Evolutionary conservation across 1,140 invertebrate genomes (phyloP), one percentile per base, ranked within the genome.

Genomic region (Bombus waltoni): DNA sequence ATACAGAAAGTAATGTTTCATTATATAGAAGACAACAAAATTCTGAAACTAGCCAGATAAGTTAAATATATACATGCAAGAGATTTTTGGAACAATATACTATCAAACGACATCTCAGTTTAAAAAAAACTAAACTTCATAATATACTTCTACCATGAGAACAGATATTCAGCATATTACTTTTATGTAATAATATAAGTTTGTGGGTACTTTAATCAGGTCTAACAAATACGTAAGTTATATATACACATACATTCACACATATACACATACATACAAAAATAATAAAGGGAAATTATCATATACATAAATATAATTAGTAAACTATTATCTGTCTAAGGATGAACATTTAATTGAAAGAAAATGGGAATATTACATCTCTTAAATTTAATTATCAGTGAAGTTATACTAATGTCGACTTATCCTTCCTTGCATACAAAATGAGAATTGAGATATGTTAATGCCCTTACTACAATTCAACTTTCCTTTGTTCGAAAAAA

Each of bases 1-100:
- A 98, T 92, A 97, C 97, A 0, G 97, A 98, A 89, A 96, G 91
- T 57, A 96, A 96, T 86, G 91, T 95, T 42, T 93, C 94, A 35
- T 85, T 93, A 77, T 95, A 95, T 81, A 93, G 91, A 90, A 92
- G 93, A 83, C 93, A 94, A 88, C 92, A 94, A 80, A 94, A 92
- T 73, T 89, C 92, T 1, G 94, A 95, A 68, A 93, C 91, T 83
- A 94, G 92, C 81, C 94, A 93, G 78, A 91, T 93, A 81, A 94
- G 92, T 86, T 94, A 94, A 94, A 92, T 85, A 80, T 74, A 86
- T 15, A 40, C 32, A 65, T 38, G 22, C 80, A 79, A 77, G 5
- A 47, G 1, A 71, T 70, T 13, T 5, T 42, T 59, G 28, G 25
- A 38, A 22, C 22, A 71, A 73, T 57, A 38, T 44, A 15, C 15